These are phyloP conservation scores for Melanostigma gelatinosum DNA, from an alignment of 2,113 vertebrate species.

Conservation along the genomic window DNA sequence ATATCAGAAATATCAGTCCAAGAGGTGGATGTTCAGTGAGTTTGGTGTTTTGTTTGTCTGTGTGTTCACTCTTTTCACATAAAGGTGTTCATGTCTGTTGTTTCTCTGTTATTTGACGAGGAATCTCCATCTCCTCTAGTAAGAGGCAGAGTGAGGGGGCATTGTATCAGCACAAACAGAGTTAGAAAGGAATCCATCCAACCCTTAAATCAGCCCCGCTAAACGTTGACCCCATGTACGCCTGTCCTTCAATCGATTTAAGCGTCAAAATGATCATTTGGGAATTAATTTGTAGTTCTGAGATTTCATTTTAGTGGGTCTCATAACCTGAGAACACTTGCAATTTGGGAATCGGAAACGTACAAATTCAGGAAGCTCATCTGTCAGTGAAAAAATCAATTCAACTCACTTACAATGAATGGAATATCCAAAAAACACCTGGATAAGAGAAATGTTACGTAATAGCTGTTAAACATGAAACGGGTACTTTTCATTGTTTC, in stretches of 20 bases:
- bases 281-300: background rate
- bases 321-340: background rate
- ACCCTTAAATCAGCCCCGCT: background rate
- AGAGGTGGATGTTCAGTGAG: background rate
- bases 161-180: slow-evolving; percentile 5
- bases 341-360: background rate
- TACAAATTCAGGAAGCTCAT: background rate
- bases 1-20: background rate
- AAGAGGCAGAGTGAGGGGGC: background rate
- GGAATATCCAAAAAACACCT: background rate
- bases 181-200: background rate
- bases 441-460: background rate
- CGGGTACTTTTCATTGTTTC: background rate
- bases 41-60: slow-evolving; percentile 19
- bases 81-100: background rate
- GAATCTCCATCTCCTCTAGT: background rate
- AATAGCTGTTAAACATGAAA: background rate
- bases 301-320: background rate
- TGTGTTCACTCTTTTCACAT: background rate
- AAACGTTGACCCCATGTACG: background rate
- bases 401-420: background rate
- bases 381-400: background rate
- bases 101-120: background rate
- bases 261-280: background rate
- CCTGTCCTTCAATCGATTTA: background rate